Conservation (phyloP, 2,888 invertebrate species). For the Sisyra nigra region DNA sequence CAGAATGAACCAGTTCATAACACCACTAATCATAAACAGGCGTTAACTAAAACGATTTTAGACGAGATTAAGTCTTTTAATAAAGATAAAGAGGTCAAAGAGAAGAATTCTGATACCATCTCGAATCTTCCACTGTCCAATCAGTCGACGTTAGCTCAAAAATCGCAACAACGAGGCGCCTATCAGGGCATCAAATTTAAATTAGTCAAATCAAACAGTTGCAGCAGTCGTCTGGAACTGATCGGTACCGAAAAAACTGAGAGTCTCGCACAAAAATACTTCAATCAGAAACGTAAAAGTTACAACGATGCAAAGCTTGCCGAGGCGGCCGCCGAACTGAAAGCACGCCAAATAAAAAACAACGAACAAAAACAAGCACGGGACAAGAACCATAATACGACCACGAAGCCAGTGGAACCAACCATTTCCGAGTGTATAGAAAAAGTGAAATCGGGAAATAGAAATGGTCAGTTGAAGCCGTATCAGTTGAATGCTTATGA, state of each 20-base stretch:
- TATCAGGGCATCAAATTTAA: conserved; percentile 61
- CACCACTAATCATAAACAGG: conserved; percentile 15
- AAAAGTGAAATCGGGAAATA: not conserved
- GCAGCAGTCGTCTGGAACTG: conserved; percentile 65
- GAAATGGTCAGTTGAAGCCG: not conserved
- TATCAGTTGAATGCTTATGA: conserved; percentile 1
- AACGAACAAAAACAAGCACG: not conserved
- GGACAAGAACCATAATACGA: not conserved
- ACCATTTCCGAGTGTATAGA: not conserved
- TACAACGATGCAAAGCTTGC: not conserved
- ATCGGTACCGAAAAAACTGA: conserved; percentile 31
- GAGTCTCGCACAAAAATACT: not conserved
- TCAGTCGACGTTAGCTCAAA: conserved; percentile 15
- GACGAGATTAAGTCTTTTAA: conserved; percentile 46
- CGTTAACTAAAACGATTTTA: conserved; percentile 58
- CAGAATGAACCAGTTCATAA: conserved; percentile 45
- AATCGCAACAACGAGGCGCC: conserved; percentile 16
- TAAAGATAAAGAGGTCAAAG: conserved; percentile 14
- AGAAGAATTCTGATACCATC: not conserved
- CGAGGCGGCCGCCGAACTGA: not conserved
- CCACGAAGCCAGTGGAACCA: not conserved
- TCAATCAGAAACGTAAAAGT: conserved; percentile 3
- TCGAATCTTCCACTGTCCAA: conserved; percentile 11
- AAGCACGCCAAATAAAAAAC: not conserved
- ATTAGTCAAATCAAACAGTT: conserved; percentile 72